Conservation (phyloP, 2,113 vertebrate species). For the Tamias sibiricus region DNA sequence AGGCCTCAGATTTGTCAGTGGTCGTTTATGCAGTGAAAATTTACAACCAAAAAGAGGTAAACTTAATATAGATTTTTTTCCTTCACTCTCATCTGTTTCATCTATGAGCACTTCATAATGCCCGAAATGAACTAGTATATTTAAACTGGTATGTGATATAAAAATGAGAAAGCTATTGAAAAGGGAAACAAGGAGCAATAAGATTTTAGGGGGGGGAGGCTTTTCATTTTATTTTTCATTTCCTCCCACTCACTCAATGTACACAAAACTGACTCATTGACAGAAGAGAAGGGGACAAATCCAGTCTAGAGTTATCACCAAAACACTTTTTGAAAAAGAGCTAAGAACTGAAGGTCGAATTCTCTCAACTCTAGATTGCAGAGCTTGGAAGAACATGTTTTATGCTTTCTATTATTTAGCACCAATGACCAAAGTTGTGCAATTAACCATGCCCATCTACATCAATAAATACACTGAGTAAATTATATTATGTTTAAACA, state of each 20-base stretch:
- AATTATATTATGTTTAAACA: neutral
- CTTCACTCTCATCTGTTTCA: conserved; percentile 56
- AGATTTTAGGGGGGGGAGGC: conserved; percentile 65
- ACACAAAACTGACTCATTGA: neutral
- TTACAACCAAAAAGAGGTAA: conserved; percentile 49
- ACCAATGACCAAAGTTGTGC: neutral
- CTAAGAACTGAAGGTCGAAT: neutral
- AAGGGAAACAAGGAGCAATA: conserved; percentile 74
- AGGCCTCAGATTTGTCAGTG: conserved; percentile 73
- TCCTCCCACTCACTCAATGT: neutral
- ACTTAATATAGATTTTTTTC: neutral
- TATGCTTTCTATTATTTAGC: conserved; percentile 1
- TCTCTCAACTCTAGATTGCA: neutral
- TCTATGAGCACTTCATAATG: conserved; percentile 71
- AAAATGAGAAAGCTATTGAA: conserved; percentile 80
- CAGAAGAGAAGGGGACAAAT: neutral
- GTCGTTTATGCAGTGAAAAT: conserved; percentile 65
- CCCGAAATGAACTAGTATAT: conserved; percentile 79
- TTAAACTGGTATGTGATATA: conserved; percentile 76
- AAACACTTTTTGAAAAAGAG: neutral
- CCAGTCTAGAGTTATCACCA: neutral
- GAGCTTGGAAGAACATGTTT: neutral
- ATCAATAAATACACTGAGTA: neutral
- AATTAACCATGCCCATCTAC: neutral
- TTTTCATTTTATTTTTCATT: conserved; percentile 40